phyloP scores from a whole-genome alignment of 2,797 vertebrate genomes.

The Echeneis naucrates region DNA sequence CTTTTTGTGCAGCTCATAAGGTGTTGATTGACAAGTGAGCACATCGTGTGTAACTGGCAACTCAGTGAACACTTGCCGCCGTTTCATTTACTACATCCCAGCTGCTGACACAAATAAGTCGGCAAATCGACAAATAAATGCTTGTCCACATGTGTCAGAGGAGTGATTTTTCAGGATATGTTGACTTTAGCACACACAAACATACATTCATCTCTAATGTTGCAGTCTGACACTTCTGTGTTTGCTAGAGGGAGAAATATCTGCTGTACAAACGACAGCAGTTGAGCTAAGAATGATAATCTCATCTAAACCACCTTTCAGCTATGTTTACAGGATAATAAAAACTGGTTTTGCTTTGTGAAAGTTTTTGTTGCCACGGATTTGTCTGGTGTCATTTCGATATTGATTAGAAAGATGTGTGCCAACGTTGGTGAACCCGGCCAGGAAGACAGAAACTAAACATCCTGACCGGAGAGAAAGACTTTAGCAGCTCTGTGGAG shows the following conservation, averaged over 20 bases:
- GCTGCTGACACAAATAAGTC: constrained; percentile 41
- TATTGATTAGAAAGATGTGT: constrained; percentile 56
- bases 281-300: constrained; percentile 39
- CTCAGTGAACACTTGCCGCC: constrained; percentile 36
- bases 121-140: constrained; percentile 48
- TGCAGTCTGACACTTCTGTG: constrained; percentile 25
- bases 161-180: constrained; percentile 38
- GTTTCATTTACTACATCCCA: constrained; percentile 38
- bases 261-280: constrained; percentile 12
- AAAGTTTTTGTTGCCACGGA: constrained; percentile 27
- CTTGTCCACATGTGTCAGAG: constrained; percentile 37
- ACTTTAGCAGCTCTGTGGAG: constrained; percentile 28
- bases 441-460: constrained; percentile 36
- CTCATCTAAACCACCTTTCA: constrained; percentile 31
- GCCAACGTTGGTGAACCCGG: constrained; percentile 30
- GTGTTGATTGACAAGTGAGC: constrained; percentile 63
- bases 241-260: constrained; percentile 20
- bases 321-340: constrained; percentile 32
- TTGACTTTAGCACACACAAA: constrained; percentile 10
- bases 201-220: constrained; percentile 29
- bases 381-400: constrained; percentile 45
- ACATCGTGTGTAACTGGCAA: constrained; percentile 47
- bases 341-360: constrained; percentile 28
- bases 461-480: constrained; percentile 24
- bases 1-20: constrained; percentile 46